phyloP scores from a whole-genome alignment of 1,140 invertebrate species.

The Aricia agestis region DNA sequence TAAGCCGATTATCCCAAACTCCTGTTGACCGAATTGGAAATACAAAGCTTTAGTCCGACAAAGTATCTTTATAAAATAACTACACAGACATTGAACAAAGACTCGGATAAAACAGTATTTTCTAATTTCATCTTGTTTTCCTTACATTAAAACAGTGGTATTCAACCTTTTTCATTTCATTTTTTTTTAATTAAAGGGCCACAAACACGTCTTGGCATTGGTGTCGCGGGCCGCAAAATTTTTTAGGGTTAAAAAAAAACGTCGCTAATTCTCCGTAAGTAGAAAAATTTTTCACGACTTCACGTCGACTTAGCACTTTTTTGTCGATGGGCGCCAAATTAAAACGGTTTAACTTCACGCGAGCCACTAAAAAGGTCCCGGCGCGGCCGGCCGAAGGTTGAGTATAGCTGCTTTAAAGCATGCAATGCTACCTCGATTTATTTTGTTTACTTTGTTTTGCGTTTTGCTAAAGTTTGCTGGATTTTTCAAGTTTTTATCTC shows the following conservation, averaged over 20 bases:
- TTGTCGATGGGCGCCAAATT: no score
- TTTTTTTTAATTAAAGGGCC: no score
- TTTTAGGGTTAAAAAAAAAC: no score
- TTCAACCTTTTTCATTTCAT: no score
- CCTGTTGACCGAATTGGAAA: background rate
- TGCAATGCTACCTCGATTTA: background rate
- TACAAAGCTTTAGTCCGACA: background rate
- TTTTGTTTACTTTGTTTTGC: background rate
- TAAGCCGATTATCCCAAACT: background rate
- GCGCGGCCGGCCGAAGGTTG: no score
- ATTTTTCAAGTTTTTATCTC: constrained; percentile 4
- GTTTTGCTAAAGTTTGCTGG: background rate
- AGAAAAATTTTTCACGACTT: no score
- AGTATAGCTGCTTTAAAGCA: background rate
- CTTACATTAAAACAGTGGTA: background rate
- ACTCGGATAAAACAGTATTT: constrained; percentile 6
- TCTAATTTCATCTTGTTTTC: background rate
- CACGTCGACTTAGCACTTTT: no score
- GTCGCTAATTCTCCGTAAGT: no score
- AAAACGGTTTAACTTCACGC: no score
- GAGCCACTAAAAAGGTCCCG: background rate
- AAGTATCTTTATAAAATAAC: background rate
- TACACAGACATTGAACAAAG: background rate
- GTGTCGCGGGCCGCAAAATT: no score
- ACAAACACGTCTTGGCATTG: no score